Conservation (phyloP, 2,113 vertebrate genomes). For the Hypomesus transpacificus region DNA sequence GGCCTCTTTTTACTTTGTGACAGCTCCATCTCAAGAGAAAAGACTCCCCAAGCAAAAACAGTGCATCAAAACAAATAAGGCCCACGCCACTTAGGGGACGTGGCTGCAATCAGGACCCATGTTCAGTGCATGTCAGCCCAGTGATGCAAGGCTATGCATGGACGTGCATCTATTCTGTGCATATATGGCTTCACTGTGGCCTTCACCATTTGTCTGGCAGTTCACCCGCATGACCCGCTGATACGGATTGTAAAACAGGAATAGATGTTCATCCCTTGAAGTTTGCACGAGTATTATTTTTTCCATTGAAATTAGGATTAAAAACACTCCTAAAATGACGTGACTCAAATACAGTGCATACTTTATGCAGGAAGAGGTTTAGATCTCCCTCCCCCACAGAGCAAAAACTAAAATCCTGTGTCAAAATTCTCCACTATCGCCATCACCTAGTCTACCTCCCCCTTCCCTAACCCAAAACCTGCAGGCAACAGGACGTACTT, state of each 20-base stretch:
- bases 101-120: conserved; percentile 65
- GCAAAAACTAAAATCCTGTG: conserved; percentile 20
- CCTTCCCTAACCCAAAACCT: conserved; percentile 70
- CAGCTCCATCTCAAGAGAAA: conserved; percentile 76
- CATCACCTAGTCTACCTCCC: conserved; percentile 36
- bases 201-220: conserved; percentile 45
- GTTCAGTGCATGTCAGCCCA: conserved; percentile 61
- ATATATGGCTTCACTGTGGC: not conserved
- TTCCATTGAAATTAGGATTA: conserved; percentile 9
- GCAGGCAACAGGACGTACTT: conserved; percentile 94
- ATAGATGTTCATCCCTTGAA: not conserved
- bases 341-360: not conserved
- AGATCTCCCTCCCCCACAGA: conserved; percentile 11
- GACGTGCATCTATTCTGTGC: conserved; percentile 48
- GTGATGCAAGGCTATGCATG: conserved; percentile 55
- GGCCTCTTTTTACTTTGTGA: conserved; percentile 70
- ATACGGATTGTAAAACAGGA: conserved; percentile 14
- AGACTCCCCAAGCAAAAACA: conserved; percentile 71
- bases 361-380: conserved; percentile 4
- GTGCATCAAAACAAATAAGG: conserved; percentile 79
- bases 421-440: conserved; percentile 33
- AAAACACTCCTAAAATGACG: not conserved
- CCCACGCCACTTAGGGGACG: conserved; percentile 69
- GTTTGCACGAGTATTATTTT: not conserved
- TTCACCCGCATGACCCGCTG: conserved; percentile 8